Base-by-base conservation (phyloP, 2,797 vertebrate species). In the Fundulus diaphanus region DNA sequence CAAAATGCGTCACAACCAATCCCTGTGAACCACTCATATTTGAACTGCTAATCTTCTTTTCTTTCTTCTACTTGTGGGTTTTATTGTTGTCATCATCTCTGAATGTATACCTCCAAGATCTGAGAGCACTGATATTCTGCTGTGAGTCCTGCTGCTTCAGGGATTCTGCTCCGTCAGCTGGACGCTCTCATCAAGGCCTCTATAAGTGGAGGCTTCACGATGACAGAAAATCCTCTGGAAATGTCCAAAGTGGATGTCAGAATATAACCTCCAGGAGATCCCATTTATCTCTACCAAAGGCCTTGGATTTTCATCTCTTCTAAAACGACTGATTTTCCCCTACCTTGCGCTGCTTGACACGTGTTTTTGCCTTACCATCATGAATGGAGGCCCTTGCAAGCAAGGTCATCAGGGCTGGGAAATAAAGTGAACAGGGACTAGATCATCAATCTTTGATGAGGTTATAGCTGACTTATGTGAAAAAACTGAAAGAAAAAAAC, bases 151-250 rank as follows among this genome's bases (percentile, higher is more conserved):
- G 18, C 49, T 8, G 72, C 65, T 72, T 85, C 78, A 65, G 73
- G 82, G 74, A 42, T 37, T 2, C 42, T 48, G 70, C 66, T 6
- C 12, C 20, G 49, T 86, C 84, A 85, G 85, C 82, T 82, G 52
- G 69, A 76, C 69, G 70, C 66, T 15, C 42, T 29, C 27, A 52
- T 78, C 87, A 86, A 87, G 83, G 85, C 42, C 79, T 72, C 31
- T 24, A 42, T 82, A 83, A n/a, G 57, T 40, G 42, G 57, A 85
- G 48, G 77, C 72, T 70, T 46, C 42, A 81, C 59, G 16, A 11
- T 63, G 69, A 87, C 61, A 46, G 76, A 71, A 77, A 77, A 74
- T 46, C 42, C 51, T 68, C 33, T 33, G 24, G 73, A 86, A 85
- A 74, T 51, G 70, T 27, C 49, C 15, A 75, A 57, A 70, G 8